Conservation (phyloP, 2,888 invertebrate genomes). For the Aporophyla nigra region DNA sequence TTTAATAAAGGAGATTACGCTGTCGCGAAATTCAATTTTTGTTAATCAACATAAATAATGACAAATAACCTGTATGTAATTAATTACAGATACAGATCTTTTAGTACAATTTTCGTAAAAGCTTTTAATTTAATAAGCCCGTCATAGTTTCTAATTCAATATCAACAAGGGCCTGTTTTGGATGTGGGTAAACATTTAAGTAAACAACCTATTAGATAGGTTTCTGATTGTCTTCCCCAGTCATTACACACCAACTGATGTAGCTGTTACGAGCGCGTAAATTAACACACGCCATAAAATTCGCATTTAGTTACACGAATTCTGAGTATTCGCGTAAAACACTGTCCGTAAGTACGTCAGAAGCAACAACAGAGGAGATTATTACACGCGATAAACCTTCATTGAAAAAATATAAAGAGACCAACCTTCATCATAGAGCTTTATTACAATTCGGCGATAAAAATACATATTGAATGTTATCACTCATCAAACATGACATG, state of each 20-base stretch:
- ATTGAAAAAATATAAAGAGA: slow-evolving; percentile 62
- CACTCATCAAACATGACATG: slow-evolving; percentile 70
- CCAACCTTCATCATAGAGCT: slow-evolving; percentile 64
- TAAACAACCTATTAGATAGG: slow-evolving; percentile 61
- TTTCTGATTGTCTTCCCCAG: slow-evolving; percentile 63
- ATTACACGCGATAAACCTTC: slow-evolving; percentile 63
- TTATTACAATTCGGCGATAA: slow-evolving; percentile 77
- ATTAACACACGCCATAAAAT: slow-evolving; percentile 73
- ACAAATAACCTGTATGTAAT: neutral
- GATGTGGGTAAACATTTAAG: slow-evolving; percentile 52
- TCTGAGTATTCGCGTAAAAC: slow-evolving; percentile 66
- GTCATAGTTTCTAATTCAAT: slow-evolving; percentile 55
- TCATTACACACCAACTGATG: slow-evolving; percentile 62
- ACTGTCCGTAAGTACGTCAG: slow-evolving; percentile 63
- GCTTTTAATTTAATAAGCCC: slow-evolving; percentile 44
- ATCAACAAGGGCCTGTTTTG: slow-evolving; percentile 51
- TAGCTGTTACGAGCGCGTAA: slow-evolving; percentile 66
- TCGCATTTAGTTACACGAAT: slow-evolving; percentile 66
- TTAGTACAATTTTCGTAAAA: slow-evolving; percentile 15
- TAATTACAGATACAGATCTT: neutral
- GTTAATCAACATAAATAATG: neutral
- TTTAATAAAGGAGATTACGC: too few relatives aligned
- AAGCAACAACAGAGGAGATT: slow-evolving; percentile 71
- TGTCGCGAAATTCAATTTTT: too few relatives aligned
- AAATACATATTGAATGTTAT: slow-evolving; percentile 77